These are phyloP conservation scores for Peribatodes rhomboidaria DNA, from an alignment of 2,888 invertebrate species.

Conservation along the genomic window DNA sequence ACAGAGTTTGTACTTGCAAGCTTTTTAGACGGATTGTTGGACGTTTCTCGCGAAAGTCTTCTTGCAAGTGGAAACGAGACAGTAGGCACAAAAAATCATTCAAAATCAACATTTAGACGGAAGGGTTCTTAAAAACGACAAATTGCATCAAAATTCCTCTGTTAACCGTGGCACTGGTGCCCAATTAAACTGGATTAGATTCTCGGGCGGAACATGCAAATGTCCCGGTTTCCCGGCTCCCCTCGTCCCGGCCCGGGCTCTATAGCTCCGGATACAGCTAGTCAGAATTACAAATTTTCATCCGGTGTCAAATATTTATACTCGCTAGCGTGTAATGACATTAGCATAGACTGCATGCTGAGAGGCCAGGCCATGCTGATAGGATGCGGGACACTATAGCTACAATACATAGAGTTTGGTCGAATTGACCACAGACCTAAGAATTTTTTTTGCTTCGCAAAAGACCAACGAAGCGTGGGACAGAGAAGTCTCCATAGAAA, in stretches of 20 bases:
- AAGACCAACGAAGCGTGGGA: too few relatives aligned
- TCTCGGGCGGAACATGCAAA: constrained; percentile 43
- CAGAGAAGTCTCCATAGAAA: too few relatives aligned
- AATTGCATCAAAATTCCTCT: constrained; percentile 11
- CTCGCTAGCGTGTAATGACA: constrained; percentile 22
- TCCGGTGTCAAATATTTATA: constrained; percentile 38
- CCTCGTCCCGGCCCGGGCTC: background rate
- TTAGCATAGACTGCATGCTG: constrained; percentile 30
- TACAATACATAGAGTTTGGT: background rate
- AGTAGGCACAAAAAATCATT: background rate
- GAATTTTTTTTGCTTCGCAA: too few relatives aligned
- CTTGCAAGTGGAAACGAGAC: too few relatives aligned
- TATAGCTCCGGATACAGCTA: constrained; percentile 24
- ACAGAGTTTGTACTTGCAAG: too few relatives aligned
- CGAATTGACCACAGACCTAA: too few relatives aligned
- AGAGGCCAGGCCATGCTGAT: too few relatives aligned
- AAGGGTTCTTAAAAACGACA: background rate
- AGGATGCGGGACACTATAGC: background rate
- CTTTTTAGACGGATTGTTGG: too few relatives aligned
- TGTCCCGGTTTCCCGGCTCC: constrained; percentile 27
- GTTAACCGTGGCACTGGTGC: constrained; percentile 5
- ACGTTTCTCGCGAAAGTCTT: too few relatives aligned
- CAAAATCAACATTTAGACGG: too few relatives aligned
- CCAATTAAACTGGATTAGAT: constrained; percentile 32
- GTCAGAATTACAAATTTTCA: constrained; percentile 53